These are phyloP conservation scores for Calameuta filiformis DNA, from an alignment of 2,888 invertebrate species.

Conservation along the genomic window DNA sequence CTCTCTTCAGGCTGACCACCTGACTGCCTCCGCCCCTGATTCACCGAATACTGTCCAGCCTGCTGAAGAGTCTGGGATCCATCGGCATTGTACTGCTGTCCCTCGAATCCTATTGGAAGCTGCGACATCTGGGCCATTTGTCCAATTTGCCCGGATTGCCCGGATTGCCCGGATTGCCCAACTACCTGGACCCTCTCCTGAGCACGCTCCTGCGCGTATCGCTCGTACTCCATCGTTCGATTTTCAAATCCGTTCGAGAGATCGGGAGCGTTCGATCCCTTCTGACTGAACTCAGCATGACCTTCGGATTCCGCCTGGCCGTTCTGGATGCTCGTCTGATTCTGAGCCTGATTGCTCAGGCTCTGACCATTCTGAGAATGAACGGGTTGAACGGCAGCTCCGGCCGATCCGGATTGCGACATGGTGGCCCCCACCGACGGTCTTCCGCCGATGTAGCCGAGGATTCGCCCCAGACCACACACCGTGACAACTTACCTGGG, in stretches of 20 bases:
- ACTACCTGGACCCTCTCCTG: slow-evolving; percentile 22
- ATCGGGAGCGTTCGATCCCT: slow-evolving; percentile 26
- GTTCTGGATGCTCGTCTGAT: slow-evolving; percentile 45
- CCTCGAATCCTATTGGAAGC: background rate
- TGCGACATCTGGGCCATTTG: background rate
- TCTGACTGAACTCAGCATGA: slow-evolving; percentile 19
- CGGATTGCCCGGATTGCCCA: slow-evolving; percentile 11
- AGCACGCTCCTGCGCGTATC: slow-evolving; percentile 39
- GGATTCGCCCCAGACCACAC: slow-evolving; percentile 62
- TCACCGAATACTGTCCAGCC: too few relatives aligned
- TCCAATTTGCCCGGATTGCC: slow-evolving; percentile 12
- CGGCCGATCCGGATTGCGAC: slow-evolving; percentile 54
- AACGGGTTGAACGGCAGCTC: background rate
- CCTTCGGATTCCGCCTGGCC: slow-evolving; percentile 38
- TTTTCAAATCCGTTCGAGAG: slow-evolving; percentile 60
- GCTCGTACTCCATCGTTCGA: slow-evolving; percentile 50
- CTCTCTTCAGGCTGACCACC: slow-evolving; percentile 50
- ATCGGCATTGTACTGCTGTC: background rate
- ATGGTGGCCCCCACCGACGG: slow-evolving; percentile 64
- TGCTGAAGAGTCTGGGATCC: background rate
- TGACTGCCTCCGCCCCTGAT: slow-evolving; percentile 41
- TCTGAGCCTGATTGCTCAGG: slow-evolving; percentile 38
- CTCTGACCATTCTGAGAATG: slow-evolving; percentile 33
- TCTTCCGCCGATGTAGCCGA: slow-evolving; percentile 65
- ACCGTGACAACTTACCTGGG: slow-evolving; percentile 56